Conservation (phyloP, 2,888 invertebrate species). For the Drosophila diplacantha region DNA sequence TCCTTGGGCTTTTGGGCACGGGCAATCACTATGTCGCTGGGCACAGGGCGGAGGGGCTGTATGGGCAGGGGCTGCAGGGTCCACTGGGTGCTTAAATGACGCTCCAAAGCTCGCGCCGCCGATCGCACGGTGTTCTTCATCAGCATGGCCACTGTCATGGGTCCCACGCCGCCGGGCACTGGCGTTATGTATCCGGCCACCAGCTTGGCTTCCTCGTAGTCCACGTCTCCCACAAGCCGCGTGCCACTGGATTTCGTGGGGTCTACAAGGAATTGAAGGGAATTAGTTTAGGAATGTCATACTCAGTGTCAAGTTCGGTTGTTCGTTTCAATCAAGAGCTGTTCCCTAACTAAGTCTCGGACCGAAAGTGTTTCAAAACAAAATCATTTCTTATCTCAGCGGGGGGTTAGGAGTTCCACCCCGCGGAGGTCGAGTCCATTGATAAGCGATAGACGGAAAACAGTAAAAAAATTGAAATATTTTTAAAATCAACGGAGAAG, state of each 20-base stretch:
- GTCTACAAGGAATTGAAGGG: slow-evolving; percentile 79
- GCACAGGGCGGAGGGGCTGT: slow-evolving; percentile 84
- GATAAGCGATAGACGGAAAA: slow-evolving; percentile 23
- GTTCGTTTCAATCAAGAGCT: neutral
- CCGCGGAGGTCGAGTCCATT: slow-evolving; percentile 22
- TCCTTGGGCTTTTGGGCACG: slow-evolving; percentile 92
- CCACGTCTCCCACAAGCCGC: slow-evolving; percentile 96
- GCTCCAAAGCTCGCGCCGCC: slow-evolving; percentile 83
- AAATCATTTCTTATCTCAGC: slow-evolving; percentile 27
- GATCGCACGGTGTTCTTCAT: slow-evolving; percentile 96
- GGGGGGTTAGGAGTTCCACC: slow-evolving; percentile 3
- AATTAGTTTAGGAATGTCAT: neutral
- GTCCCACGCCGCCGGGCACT: slow-evolving; percentile 98
- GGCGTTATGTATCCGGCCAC: slow-evolving; percentile 95
- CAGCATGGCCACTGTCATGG: slow-evolving; percentile 99
- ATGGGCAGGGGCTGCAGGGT: slow-evolving; percentile 84
- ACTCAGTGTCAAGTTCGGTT: neutral
- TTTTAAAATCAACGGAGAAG: neutral
- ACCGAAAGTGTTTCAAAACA: slow-evolving; percentile 13
- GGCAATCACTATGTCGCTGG: slow-evolving; percentile 95
- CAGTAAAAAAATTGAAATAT: slow-evolving; percentile 19
- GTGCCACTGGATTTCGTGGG: slow-evolving; percentile 86
- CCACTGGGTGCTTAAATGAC: slow-evolving; percentile 82
- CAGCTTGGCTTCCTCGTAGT: slow-evolving; percentile 86
- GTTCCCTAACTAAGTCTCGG: slow-evolving; percentile 14